phyloP scores from a whole-genome alignment of 30 jellyfish, hydroid and myxozoan genomes.

The Calvadosia cruxmelitensis region DNA sequence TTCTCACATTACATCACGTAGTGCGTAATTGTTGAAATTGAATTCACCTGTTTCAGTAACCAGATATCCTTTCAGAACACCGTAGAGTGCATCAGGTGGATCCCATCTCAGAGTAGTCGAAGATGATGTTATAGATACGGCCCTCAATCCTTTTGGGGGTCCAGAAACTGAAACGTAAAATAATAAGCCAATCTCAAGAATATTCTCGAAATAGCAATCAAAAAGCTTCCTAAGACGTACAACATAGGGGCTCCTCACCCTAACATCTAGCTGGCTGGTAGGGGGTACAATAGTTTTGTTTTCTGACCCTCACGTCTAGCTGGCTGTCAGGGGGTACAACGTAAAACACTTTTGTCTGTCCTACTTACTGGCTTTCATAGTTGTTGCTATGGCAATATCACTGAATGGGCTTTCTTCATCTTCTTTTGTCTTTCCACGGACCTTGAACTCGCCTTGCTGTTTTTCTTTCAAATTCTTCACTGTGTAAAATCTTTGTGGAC shows the following conservation, averaged over 20 bases:
- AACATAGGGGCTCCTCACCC: no score
- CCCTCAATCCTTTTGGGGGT: conserved; percentile 65
- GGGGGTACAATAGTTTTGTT: no score
- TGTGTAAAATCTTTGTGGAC: conserved; percentile 35
- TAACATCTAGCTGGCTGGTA: no score
- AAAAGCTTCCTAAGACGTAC: no score
- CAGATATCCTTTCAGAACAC: conserved; percentile 63
- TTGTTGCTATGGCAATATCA: conserved; percentile 29
- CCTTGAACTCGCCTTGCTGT: conserved; percentile 33
- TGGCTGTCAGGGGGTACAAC: no score
- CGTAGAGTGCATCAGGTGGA: conserved; percentile 50
- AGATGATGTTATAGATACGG: conserved; percentile 58
- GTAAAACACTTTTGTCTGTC: no score
- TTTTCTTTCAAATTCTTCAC: conserved; percentile 36
- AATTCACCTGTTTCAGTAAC: conserved; percentile 51
- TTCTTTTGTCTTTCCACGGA: conserved; percentile 71
- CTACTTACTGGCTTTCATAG: conserved; percentile 62
- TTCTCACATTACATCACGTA: no score
- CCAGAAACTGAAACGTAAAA: conserved; percentile 44
- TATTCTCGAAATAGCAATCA: no score
- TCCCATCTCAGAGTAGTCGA: conserved; percentile 65
- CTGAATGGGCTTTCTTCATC: conserved; percentile 73
- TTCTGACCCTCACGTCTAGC: no score
- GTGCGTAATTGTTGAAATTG: no score
- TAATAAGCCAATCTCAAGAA: no score